These are phyloP conservation scores for Drymonia ruficornis DNA, from an alignment of 2,888 invertebrate genomes.

Conservation along the genomic window DNA sequence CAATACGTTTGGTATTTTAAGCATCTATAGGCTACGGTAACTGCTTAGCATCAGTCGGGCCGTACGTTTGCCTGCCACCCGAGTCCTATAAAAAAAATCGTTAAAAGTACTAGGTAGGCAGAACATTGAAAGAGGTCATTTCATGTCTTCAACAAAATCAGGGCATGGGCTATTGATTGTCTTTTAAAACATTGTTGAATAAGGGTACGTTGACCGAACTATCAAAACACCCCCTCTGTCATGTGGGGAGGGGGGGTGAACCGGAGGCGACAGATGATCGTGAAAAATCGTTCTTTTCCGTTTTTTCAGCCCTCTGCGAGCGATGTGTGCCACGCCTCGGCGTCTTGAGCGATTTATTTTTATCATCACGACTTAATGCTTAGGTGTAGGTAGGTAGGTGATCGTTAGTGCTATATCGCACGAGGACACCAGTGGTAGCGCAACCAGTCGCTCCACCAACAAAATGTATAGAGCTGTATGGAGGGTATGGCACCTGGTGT, in stretches of 20 bases:
- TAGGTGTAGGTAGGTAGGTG: not conserved
- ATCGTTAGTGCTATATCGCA: too few relatives aligned
- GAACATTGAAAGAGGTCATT: too few relatives aligned
- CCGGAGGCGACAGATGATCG: constrained; percentile 29
- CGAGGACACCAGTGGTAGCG: too few relatives aligned
- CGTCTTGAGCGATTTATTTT: constrained; percentile 18
- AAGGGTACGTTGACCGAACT: constrained; percentile 8
- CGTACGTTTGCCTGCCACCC: too few relatives aligned
- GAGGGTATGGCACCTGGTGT: too few relatives aligned
- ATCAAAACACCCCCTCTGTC: constrained; percentile 6
- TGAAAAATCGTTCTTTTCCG: constrained; percentile 43
- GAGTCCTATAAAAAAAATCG: too few relatives aligned
- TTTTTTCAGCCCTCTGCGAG: constrained; percentile 26
- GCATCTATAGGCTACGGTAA: too few relatives aligned
- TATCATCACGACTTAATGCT: constrained; percentile 13
- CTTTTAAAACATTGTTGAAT: constrained; percentile 2
- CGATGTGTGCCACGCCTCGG: constrained; percentile 33
- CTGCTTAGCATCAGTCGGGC: too few relatives aligned
- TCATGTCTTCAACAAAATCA: not conserved
- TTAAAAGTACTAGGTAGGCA: too few relatives aligned
- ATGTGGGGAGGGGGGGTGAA: constrained; percentile 15
- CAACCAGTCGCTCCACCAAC: too few relatives aligned
- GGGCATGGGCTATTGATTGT: not conserved
- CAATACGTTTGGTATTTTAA: too few relatives aligned
- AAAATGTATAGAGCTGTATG: too few relatives aligned